Evolutionary conservation across 2,113 vertebrate genomes (phyloP), one percentile per base, ranked within the genome.

Genomic region (Ibidorhyncha struthersii): DNA sequence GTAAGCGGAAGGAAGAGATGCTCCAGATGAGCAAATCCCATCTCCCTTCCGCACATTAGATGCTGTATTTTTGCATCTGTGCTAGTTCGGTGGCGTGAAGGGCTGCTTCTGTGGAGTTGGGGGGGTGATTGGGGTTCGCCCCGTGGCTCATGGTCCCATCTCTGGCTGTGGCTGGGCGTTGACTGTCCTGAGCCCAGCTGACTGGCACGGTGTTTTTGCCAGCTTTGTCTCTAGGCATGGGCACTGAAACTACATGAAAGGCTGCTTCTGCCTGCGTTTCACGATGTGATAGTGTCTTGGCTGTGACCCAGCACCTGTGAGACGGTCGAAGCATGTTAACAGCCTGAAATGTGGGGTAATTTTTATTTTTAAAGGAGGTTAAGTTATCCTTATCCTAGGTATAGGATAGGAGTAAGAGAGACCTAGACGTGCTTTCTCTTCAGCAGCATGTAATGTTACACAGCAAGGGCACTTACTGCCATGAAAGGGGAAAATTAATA

Each of bases 111-210:
- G 47, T 55, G 0, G 0, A 67, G 32, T 1, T 52, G 20, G 22
- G 38, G 34, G n/a, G 59, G 12, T 5, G 9, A 3, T 38, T 45
- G 4, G 41, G 50, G 12, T 65, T 94, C 58, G 30, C 49, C 21
- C 30, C 0, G 0, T 52, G 47, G 38, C n/a, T 97, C 30, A 6
- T 0, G 0, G 45, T 43, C 32, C 17, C 12, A 1, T 34, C 50
- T 49, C 55, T 70, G 53, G 43, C 69, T 52, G 29, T 23, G 47
- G 15, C 40, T 61, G 45, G 17, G 53, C 14, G 30, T 55, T 79
- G 63, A 7, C 55, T 63, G 21, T 62, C 29, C 61, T 22, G 22
- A 63, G 14, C 16, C 17, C 3, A 0, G 2, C 12, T 69, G 53
- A 4, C 43, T 61, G 67, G 10, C 0, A 1, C 8, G 61, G 19